Conservation (phyloP, 2,888 invertebrate genomes). For the Drosophila conformis region DNA sequence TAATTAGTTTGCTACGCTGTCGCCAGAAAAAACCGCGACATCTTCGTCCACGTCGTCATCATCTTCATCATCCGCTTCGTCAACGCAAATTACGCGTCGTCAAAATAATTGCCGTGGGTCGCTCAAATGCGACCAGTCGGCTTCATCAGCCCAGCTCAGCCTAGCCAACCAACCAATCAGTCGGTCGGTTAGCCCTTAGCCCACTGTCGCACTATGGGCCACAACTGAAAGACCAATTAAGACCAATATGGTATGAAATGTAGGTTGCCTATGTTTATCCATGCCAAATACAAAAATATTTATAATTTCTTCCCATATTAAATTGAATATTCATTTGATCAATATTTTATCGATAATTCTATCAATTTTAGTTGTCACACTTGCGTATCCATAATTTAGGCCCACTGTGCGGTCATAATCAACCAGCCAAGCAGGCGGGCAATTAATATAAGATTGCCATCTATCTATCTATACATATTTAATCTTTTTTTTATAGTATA, state of each 20-base stretch:
- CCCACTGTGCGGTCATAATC: constrained; percentile 35
- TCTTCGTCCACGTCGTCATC: constrained; percentile 48
- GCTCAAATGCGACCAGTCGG: constrained; percentile 54
- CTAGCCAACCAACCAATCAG: constrained; percentile 13
- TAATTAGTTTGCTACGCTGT: constrained; percentile 78
- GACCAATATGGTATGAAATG: neutral
- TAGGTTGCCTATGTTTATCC: neutral
- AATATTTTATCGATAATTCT: neutral
- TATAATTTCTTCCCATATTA: neutral
- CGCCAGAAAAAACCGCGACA: constrained; percentile 62
- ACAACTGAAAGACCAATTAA: neutral
- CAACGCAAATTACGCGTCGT: constrained; percentile 79
- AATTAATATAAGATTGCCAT: constrained; percentile 75
- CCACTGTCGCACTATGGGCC: constrained; percentile 42
- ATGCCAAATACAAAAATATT: neutral
- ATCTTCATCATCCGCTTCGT: constrained; percentile 66
- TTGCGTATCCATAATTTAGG: neutral
- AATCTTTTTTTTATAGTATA: constrained; percentile 16
- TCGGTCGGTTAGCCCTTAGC: constrained; percentile 29
- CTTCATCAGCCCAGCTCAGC: constrained; percentile 23
- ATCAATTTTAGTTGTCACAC: neutral
- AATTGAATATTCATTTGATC: neutral
- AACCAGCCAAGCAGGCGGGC: constrained; percentile 43
- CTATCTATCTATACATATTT: constrained; percentile 44
- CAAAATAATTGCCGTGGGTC: constrained; percentile 78